Base-by-base conservation (phyloP, 2,888 invertebrate species). In the Resseliella maxima region DNA sequence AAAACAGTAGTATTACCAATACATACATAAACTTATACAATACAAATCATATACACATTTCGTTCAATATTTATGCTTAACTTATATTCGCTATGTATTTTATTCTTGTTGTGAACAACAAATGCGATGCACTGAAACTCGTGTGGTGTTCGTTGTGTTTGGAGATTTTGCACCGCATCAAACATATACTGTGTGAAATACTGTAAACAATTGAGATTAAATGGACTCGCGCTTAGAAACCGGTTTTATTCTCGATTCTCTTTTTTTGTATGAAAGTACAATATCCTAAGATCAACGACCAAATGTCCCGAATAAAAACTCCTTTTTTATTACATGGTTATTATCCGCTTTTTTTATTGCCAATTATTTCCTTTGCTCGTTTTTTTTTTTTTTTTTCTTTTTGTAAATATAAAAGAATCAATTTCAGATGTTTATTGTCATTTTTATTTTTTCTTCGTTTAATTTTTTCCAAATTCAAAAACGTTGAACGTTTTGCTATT, bases 261-360 rank as follows among this genome's bases (percentile, higher is more conserved):
- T 50, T 50, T 18, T 50, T 12, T 41, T 41, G 12, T 5, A 50
- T 1, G 2, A 50, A 50, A 8, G 8, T 2, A 50, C 24, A 24
- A 59, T 59, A 59, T 59, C 59, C n/a, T 59, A 59, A 59, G 59
- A 59, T 59, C 59, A 59, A 59, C 59, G 59, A 59, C 59, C 59
- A 59, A 59, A 59, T 27, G 24, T 24, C 24, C 59, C 59, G n/a
- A 59, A 59, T 21, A 21, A 41, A 41, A 5, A 41, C 50, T 50
- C 15, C 18, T 50, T 21, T 50, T 21, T 15, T 3, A 50, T 12
- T 6, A 21, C n/a, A 3, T 50, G 15, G 5, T 50, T 21, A 50
- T 21, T 50, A 18, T 21, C 21, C n/a, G n/a, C 5, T 41, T 41
- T 41, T 41, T 41, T 8, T 41, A 41, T 41, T 41, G 41, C 5